Percentiles rank a stretch among this genome's conserved stretches.
Evolutionary conservation across 35 echinoderm and acorn worm genomes (phyloP).

Genomic region (Ptychodera flava): DNA sequence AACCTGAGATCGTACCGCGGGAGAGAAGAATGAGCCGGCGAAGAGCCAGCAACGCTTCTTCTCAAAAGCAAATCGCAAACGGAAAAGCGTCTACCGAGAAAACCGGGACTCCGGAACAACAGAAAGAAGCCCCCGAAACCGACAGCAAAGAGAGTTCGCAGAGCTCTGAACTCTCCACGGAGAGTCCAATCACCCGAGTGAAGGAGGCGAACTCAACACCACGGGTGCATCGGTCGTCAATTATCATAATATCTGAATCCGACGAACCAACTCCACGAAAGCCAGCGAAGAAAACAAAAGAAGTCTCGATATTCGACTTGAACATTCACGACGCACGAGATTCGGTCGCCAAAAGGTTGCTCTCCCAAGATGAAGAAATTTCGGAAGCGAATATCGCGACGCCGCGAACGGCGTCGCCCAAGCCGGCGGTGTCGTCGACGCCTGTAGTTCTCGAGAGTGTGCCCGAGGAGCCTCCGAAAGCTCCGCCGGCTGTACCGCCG

Average conservation of each 20-base stretch:
- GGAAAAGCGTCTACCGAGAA: not conserved
- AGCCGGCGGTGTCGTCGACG: not conserved
- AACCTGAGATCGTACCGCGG: not conserved
- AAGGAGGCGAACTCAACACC: not conserved
- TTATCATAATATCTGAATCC: not conserved
- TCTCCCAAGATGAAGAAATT: not conserved
- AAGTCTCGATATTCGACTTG: conserved; percentile 34
- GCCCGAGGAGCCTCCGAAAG: not conserved
- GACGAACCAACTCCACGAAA: not conserved
- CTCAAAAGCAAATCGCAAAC: not conserved
- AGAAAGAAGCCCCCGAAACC: not conserved
- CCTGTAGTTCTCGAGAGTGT: not conserved
- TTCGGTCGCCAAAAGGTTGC: conserved; percentile 32
- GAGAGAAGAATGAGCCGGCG: not conserved
- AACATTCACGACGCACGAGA: conserved; percentile 32
- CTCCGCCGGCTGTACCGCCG: not conserved
- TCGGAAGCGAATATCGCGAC: not conserved
- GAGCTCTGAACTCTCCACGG: not conserved
- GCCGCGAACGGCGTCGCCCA: not conserved
- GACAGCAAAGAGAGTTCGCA: not conserved
- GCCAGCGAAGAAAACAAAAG: not conserved
- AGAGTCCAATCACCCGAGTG: not conserved
- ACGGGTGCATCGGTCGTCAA: not conserved
- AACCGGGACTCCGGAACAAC: not conserved
- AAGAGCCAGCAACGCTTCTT: not conserved